These are phyloP conservation scores for Acronicta alni DNA, from an alignment of 2,888 invertebrate species.

Conservation along the genomic window DNA sequence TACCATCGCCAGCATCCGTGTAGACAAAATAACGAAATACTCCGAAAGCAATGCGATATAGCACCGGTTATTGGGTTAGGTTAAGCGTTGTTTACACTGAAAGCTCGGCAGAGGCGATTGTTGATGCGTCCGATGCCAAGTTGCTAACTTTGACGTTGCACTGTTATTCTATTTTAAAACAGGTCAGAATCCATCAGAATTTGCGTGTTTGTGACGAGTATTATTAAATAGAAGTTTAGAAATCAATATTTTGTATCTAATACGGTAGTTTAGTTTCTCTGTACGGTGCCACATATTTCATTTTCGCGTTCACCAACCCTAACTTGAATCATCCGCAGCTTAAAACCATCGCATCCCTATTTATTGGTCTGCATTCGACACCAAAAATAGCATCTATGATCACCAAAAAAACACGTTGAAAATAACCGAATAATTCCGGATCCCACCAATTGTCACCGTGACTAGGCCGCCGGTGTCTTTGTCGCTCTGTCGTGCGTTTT, in stretches of 20 bases:
- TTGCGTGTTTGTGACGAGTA: slow-evolving; percentile 19
- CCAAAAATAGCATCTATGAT: slow-evolving; percentile 69
- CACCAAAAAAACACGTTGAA: slow-evolving; percentile 70
- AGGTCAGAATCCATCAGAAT: slow-evolving; percentile 49
- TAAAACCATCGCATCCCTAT: slow-evolving; percentile 44
- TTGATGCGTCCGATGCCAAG: slow-evolving; percentile 85
- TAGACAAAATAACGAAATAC: slow-evolving; percentile 89
- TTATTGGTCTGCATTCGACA: slow-evolving; percentile 66
- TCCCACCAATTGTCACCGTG: slow-evolving; percentile 86
- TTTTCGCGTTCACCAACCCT: slow-evolving; percentile 13
- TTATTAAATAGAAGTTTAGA: slow-evolving; percentile 5
- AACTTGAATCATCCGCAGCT: slow-evolving; percentile 13
- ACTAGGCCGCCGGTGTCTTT: slow-evolving; percentile 84
- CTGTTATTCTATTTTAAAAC: slow-evolving; percentile 73
- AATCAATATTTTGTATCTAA: slow-evolving; percentile 8
- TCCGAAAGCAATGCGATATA: slow-evolving; percentile 87
- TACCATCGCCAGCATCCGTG: slow-evolving; percentile 86
- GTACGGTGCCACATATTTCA: background rate
- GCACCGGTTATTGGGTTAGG: slow-evolving; percentile 87
- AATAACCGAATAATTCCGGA: slow-evolving; percentile 81
- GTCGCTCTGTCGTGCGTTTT: slow-evolving; percentile 68
- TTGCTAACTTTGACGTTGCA: slow-evolving; percentile 73
- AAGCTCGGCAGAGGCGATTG: slow-evolving; percentile 79
- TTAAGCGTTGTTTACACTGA: slow-evolving; percentile 84
- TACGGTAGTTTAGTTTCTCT: slow-evolving; percentile 1